A percentile compares a stretch with the other conserved stretches of the same genome.
Evolutionary conservation across 2,888 invertebrate genomes (phyloP).

Genomic region (Leucoma salicis): DNA sequence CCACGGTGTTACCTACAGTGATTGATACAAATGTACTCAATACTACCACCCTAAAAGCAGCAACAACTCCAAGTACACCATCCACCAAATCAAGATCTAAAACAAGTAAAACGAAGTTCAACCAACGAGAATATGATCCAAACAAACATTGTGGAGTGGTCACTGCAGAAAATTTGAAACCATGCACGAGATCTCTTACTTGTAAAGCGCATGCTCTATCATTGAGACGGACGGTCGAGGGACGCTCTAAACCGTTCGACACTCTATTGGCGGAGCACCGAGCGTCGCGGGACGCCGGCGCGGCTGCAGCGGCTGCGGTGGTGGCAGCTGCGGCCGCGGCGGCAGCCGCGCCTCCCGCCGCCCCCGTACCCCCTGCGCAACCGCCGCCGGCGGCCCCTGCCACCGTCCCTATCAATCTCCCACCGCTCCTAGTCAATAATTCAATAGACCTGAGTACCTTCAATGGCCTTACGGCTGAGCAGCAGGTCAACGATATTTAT

Average conservation of each 20-base stretch:
- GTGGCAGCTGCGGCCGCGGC: conserved; percentile 28
- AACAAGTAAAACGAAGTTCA: conserved; percentile 69
- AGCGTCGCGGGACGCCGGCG: conserved; percentile 81
- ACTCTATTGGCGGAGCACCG: conserved; percentile 88
- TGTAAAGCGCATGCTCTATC: conserved; percentile 87
- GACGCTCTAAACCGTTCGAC: conserved; percentile 88
- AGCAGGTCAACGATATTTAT: conserved; percentile 71
- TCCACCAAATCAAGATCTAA: conserved; percentile 57
- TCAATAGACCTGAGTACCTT: conserved; percentile 61
- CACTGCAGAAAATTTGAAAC: conserved; percentile 85
- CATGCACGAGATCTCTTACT: conserved; percentile 90
- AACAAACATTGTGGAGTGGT: conserved; percentile 92
- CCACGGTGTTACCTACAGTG: conserved; percentile 55
- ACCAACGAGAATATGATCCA: conserved; percentile 88
- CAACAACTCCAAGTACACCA: conserved; percentile 44
- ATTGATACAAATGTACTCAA: conserved; percentile 38
- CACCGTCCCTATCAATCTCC: conserved; percentile 41
- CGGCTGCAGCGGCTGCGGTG: conserved; percentile 40
- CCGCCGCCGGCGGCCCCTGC: conserved; percentile 28
- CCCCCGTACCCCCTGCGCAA: conserved; percentile 21
- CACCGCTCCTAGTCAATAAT: conserved; percentile 66
- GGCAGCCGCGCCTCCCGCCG: conserved; percentile 26
- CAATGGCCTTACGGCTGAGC: conserved; percentile 63
- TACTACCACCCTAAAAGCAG: conserved; percentile 34
- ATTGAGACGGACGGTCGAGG: conserved; percentile 85